Base-by-base conservation (phyloP, 2,888 invertebrate species). In the Caenorhabditis sulstoni region DNA sequence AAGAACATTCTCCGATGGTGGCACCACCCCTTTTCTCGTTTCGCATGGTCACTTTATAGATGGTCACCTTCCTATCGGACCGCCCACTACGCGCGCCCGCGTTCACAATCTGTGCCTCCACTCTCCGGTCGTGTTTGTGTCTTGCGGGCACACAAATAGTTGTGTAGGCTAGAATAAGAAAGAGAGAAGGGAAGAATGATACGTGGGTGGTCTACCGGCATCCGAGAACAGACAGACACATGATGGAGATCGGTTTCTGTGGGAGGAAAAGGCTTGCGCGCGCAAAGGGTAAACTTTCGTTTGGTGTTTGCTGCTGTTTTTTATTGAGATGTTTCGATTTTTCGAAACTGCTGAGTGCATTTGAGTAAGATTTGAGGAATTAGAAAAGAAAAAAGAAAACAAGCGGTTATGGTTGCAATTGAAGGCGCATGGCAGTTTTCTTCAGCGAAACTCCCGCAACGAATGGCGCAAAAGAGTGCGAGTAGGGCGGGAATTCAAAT, bases 151-250 rank as follows among this genome's bases (percentile, higher is more conserved):
- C 44, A 58, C 18, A 58, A 20, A 44, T 11, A 55, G 7, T 29
- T 23, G 58, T 58, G 58, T 58, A 58, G 58, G 58, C 58, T 58
- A 58, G 58, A 58, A 58, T 39, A 57, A 57, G 41, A 57, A 41
- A 14, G n/a, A n/a, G 35, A 53, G 16, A 45, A 41, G 20, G n/a
- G 9, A 53, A 53, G 16, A 45, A 58, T 29, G 58, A 58, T 58
- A 58, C 58, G 58, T 58, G 58, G 58, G 58, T 45, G 58, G 58
- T n/a, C 41, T 55, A 57, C 41, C 39, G 57, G 41, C 37, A 55
- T 16, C 8, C 41, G 14, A 57, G 7, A 29, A 29, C 29, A 7
- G 29, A 22, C 57, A 14, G 41, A 23, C 58, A 58, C 45, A 58
- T 58, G 58, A 45, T 45, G 7, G 45, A 39, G 11, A 22, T 58